Conservation (phyloP, 2,113 vertebrate genomes). For the Edolisoma coerulescens region DNA sequence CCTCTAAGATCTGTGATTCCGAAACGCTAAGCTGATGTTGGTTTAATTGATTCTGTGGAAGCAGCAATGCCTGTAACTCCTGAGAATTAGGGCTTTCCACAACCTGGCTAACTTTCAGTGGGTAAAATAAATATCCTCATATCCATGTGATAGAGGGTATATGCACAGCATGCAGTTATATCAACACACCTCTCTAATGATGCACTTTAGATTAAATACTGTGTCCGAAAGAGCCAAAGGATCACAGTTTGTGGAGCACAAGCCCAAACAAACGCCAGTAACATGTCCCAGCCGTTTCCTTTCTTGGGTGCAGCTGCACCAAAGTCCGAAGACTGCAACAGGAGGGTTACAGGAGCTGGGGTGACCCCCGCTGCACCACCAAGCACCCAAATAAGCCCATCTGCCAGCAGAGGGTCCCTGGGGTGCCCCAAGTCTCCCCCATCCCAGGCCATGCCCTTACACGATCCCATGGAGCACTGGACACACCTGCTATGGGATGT, state of each 20-base stretch:
- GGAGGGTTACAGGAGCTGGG: background rate
- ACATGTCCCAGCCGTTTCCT: fast-evolving
- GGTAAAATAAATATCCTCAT: background rate
- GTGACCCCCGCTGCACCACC: background rate
- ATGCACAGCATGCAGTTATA: background rate
- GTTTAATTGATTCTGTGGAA: constrained; percentile 27
- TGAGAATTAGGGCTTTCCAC: background rate
- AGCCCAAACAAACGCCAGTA: background rate
- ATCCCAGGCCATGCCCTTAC: fast-evolving
- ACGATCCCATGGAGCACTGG: background rate
- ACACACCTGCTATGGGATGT: background rate
- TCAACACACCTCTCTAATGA: background rate
- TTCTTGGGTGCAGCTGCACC: background rate
- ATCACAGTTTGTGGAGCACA: background rate
- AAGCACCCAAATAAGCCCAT: background rate
- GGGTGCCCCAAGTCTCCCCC: background rate
- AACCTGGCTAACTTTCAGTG: background rate
- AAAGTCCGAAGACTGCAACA: background rate
- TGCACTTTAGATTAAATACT: background rate
- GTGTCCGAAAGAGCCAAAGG: background rate
- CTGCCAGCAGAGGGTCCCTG: background rate
- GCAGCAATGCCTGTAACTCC: background rate
- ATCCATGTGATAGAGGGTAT: background rate
- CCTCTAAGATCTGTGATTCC: background rate
- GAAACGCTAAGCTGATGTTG: background rate